Base-by-base conservation (phyloP, 1,140 invertebrate genomes). In the Scaptomyza hsui region DNA sequence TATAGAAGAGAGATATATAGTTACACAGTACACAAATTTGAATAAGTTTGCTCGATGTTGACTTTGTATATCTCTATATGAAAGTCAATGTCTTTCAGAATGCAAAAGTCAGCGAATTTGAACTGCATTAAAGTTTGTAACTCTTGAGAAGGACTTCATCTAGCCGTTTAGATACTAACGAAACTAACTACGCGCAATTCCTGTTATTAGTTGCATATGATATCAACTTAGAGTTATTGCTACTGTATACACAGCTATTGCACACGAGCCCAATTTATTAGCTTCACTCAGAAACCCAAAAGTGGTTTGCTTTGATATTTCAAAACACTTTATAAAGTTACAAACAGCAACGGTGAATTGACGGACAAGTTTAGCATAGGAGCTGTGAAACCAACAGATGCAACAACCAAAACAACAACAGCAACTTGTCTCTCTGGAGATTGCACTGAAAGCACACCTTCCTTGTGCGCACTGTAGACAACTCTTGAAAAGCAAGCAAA, bases 271-370 rank as follows among this genome's bases (percentile, higher is more conserved):
- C 59, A 63, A 55, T 63, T 69, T 55, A 55, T 41, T 55, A 29
- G 37, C 37, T 26, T 12, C 16, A 47, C 29, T 37, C 12, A n/a
- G 10, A 16, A 21, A 13, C 26, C 18, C 45, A 16, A 21, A 55
- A 64, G 24, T 19, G 18, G 26, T 49, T 49, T 52, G 13, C 67
- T 56, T 64, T 56, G 49, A 56, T 56, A 48, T 70, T 39, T 32
- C 44, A n/a, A 24, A 70, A 44, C n/a, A 52, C 57, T 68, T 68
- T 61, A 56, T 13, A 26, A 61, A 55, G 29, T 62, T 55, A 39
- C 39, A 24, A 44, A 29, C 29, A 24, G 32, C 65, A 55, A 32
- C n/a, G 3, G 41, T 9, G n/a, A 53, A 42, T 56, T 63, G 67
- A 63, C 42, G 29, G 51, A 49, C 24, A 63, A 56, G 42, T 64